Evolutionary conservation across 2,797 vertebrate species (phyloP).

Genomic region (Sebastes hubbsi): DNA sequence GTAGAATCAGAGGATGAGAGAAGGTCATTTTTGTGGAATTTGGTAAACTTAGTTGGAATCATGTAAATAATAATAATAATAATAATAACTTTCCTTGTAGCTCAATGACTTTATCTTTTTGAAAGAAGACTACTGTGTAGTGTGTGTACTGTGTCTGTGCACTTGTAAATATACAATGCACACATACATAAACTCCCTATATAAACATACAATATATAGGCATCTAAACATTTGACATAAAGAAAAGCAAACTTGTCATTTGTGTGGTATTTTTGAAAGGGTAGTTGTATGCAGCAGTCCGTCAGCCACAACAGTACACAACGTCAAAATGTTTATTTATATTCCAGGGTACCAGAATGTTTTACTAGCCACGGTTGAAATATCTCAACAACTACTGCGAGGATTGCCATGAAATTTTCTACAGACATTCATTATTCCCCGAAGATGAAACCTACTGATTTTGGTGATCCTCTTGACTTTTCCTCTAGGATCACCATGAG

Average conservation of each 20-base stretch:
- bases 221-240: conserved; percentile 2
- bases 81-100: neutral
- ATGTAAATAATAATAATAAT: neutral
- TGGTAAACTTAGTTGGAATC: neutral
- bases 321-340: conserved; percentile 11
- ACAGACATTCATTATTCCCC: neutral
- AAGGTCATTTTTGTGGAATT: neutral
- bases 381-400: neutral
- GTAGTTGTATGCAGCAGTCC: conserved; percentile 10
- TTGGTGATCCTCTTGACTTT: neutral
- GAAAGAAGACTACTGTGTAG: neutral
- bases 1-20: conserved; percentile 10
- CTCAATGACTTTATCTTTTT: neutral
- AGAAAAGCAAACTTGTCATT: neutral
- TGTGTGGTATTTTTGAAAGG: neutral
- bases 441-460: neutral
- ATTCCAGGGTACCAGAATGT: neutral
- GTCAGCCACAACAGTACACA: conserved; percentile 10
- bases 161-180: neutral
- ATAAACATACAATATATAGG: neutral
- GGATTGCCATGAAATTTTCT: neutral
- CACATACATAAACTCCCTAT: neutral
- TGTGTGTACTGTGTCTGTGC: too few species aligned
- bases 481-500: neutral
- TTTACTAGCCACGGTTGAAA: neutral